These are phyloP conservation scores for Hydropsyche tenuis DNA, from an alignment of 1,140 invertebrate species.

Conservation along the genomic window DNA sequence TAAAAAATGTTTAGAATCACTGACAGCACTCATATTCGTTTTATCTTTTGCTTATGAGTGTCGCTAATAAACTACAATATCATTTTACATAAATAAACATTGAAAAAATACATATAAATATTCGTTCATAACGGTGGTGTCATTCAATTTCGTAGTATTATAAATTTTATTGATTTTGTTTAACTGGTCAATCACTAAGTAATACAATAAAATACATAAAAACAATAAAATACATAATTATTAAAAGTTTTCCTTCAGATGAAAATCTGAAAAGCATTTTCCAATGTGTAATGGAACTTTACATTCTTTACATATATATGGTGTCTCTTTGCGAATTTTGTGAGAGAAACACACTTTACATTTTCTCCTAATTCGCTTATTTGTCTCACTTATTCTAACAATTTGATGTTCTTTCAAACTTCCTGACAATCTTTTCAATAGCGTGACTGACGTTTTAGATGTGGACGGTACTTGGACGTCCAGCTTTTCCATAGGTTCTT, in stretches of 20 bases:
- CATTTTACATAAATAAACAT: too few relatives aligned
- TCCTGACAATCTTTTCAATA: conserved; percentile 35
- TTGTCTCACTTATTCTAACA: not conserved
- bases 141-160: too few relatives aligned
- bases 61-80: too few relatives aligned
- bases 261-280: conserved; percentile 6
- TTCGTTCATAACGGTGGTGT: too few relatives aligned
- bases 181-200: too few relatives aligned
- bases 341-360: conserved; percentile 6
- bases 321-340: conserved; percentile 2
- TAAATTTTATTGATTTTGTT: too few relatives aligned
- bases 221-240: too few relatives aligned
- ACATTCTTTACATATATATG: not conserved
- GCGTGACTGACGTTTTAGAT: not conserved
- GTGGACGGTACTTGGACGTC: conserved; percentile 7
- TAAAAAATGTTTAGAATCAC: too few relatives aligned
- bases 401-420: conserved; percentile 30
- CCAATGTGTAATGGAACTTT: conserved; percentile 17
- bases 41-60: too few relatives aligned
- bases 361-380: not conserved
- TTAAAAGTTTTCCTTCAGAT: conserved; percentile 16
- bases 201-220: too few relatives aligned
- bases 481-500: not conserved
- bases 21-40: too few relatives aligned
- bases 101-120: too few relatives aligned